A percentile compares a stretch with the other conserved stretches of the same genome.
Evolutionary conservation across 2,113 vertebrate species (phyloP).

Genomic region (Rhagologus leucostigma): DNA sequence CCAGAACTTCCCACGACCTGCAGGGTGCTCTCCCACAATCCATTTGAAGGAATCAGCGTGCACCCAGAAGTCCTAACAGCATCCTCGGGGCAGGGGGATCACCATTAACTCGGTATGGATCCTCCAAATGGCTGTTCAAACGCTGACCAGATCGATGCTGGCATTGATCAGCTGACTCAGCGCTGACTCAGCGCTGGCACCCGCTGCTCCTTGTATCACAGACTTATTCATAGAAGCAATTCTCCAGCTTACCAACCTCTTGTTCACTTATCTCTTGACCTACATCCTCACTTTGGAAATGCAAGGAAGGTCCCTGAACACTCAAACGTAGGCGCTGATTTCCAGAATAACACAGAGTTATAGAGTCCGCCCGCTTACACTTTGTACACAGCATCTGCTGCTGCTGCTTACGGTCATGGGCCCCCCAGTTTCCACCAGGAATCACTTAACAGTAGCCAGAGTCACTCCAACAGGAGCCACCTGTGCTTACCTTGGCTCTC

Average conservation of each 20-base stretch:
- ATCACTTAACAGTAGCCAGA: not conserved
- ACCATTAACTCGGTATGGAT: not conserved
- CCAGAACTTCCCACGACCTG: not conserved
- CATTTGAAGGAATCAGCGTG: not conserved
- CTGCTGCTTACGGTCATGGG: not conserved
- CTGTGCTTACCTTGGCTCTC: conserved; percentile 85
- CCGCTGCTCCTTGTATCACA: not conserved
- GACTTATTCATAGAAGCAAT: not conserved
- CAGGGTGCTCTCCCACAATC: not conserved
- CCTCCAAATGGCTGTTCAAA: not conserved
- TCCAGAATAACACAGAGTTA: not conserved
- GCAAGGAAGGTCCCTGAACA: not conserved
- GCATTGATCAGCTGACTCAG: not conserved
- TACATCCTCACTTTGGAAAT: not conserved
- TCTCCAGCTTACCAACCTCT: not conserved
- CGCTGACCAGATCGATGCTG: not conserved
- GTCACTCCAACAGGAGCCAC: not conserved
- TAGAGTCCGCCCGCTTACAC: accelerated
- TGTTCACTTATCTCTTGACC: not conserved
- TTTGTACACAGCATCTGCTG: not conserved
- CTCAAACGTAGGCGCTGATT: not conserved
- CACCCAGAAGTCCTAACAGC: not conserved
- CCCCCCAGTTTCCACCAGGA: not conserved
- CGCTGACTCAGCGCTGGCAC: not conserved
- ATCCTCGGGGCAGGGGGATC: not conserved